These are phyloP conservation scores for Ptilorrhoa leucosticta DNA, from an alignment of 2,113 vertebrate species.

Conservation along the genomic window DNA sequence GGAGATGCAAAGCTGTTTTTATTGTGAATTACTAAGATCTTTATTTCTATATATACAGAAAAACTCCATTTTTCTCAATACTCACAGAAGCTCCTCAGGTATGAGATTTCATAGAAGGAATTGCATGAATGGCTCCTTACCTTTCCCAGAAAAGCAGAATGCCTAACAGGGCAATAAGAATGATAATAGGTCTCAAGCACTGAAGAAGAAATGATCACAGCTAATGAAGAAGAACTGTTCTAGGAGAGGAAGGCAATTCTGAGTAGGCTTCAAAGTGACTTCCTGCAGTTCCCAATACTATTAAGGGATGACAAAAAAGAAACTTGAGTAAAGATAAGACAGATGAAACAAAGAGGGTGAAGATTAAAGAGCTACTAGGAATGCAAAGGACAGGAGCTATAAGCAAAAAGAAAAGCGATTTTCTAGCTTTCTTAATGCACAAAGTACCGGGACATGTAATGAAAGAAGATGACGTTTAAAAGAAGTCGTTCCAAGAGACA, in stretches of 20 bases:
- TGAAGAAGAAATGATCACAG: constrained; percentile 7
- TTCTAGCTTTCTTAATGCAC: background rate
- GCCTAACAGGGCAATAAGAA: background rate
- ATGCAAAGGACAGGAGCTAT: background rate
- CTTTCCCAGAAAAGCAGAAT: background rate
- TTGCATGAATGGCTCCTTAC: background rate
- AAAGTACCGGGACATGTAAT: background rate
- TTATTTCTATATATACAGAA: background rate
- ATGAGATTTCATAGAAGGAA: background rate
- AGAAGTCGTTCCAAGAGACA: background rate
- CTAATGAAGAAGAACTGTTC: background rate
- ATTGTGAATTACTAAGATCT: background rate
- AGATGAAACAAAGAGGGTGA: constrained; percentile 1
- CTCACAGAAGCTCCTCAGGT: background rate
- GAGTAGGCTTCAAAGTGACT: constrained; percentile 48
- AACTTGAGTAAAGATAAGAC: background rate
- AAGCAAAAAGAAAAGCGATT: background rate
- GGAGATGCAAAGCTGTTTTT: background rate
- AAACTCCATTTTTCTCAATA: background rate
- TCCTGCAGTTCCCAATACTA: background rate
- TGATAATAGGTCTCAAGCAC: background rate
- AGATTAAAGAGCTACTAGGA: constrained; percentile 37
- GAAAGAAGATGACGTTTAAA: background rate
- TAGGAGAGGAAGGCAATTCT: background rate
- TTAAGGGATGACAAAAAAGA: constrained; percentile 18